Evolutionary conservation across 30 jellyfish, hydroid and myxozoan genomes (phyloP).

Genomic region (Catostylus mosaicus): DNA sequence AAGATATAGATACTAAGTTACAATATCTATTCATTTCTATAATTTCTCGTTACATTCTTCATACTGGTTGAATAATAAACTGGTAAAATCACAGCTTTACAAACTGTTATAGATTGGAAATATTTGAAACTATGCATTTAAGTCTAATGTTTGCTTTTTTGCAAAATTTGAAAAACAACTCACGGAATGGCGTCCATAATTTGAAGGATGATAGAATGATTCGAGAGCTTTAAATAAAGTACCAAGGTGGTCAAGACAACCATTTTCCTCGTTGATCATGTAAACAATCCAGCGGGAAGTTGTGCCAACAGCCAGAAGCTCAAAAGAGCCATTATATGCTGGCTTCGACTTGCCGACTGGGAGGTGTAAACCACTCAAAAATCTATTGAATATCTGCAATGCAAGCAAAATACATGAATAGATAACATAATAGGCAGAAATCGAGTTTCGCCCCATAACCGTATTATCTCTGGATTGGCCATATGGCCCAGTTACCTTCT

Average conservation of each 20-base stretch:
- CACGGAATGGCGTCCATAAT: conserved; percentile 85
- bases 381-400: conserved; percentile 82
- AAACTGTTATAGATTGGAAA: too few species aligned
- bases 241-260: conserved; percentile 68
- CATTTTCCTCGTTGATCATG: conserved; percentile 81
- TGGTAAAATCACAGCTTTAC: too few species aligned
- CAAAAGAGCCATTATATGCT: conserved; percentile 46
- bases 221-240: conserved; percentile 77
- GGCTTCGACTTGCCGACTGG: conserved; percentile 79
- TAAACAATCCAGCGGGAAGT: conserved; percentile 83
- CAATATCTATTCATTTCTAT: too few species aligned
- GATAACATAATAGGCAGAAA: background rate
- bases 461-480: too few species aligned
- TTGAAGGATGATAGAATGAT: conserved; percentile 93
- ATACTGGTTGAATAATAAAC: too few species aligned
- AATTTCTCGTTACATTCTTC: too few species aligned
- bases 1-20: too few species aligned
- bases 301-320: conserved; percentile 51
- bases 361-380: conserved; percentile 80
- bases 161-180: too few species aligned
- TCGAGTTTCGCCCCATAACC: too few species aligned
- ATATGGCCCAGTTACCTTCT: too few species aligned
- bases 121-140: too few species aligned
- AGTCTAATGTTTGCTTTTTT: too few species aligned
- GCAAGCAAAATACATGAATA: background rate